Evolutionary conservation across 2,113 vertebrate genomes (phyloP).

Genomic region (Hystrix cristata): DNA sequence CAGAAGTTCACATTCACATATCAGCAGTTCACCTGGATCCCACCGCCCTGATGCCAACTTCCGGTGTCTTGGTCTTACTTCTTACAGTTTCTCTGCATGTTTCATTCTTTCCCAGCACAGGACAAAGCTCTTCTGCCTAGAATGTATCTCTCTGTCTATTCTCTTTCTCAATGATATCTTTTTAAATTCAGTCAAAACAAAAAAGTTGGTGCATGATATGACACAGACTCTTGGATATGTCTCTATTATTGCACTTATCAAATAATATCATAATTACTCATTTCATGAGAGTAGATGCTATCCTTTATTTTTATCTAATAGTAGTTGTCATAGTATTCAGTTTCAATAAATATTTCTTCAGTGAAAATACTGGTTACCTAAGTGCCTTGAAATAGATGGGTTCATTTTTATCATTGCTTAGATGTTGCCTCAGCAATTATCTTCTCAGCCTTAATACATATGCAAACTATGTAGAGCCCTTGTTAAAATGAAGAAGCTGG

Average conservation of each 20-base stretch:
- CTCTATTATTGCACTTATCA: background rate
- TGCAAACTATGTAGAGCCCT: no score
- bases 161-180: background rate
- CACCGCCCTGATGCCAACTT: background rate
- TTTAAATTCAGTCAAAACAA: background rate
- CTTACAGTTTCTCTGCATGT: background rate
- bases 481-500: background rate
- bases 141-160: background rate
- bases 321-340: background rate
- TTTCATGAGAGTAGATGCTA: background rate
- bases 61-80: background rate
- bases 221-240: background rate
- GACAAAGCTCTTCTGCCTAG: background rate
- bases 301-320: background rate
- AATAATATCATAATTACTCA: background rate
- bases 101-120: background rate
- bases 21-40: background rate
- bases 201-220: background rate
- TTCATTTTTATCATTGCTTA: background rate
- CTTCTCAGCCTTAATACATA: background rate
- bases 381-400: background rate
- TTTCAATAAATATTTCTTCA: background rate
- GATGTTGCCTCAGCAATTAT: background rate
- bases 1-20: background rate
- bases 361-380: background rate